phyloP scores from a whole-genome alignment of 2,888 invertebrate genomes.

The Smittia sp. region DNA sequence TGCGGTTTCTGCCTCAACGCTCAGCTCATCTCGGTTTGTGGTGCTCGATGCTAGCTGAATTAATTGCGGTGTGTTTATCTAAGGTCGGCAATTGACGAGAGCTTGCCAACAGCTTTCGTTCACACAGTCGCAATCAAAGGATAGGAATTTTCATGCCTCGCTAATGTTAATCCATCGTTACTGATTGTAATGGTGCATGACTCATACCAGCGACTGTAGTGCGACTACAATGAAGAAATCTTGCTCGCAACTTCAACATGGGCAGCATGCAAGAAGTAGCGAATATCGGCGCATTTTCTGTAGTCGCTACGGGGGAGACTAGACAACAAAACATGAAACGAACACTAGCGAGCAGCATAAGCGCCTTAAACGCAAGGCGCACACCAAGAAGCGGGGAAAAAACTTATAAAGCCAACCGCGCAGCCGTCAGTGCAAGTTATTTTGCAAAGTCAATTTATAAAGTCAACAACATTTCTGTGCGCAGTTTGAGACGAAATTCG shows the following conservation, averaged over 20 bases:
- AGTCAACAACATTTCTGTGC: slow-evolving; percentile 42
- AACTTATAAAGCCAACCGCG: slow-evolving; percentile 45
- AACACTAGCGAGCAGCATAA: slow-evolving; percentile 10
- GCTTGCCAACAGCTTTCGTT: too few species aligned
- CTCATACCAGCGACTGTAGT: background rate
- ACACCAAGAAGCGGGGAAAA: slow-evolving; percentile 42
- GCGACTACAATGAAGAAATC: background rate
- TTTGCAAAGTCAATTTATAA: slow-evolving; percentile 45
- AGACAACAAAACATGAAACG: slow-evolving; percentile 23
- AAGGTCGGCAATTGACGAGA: too few species aligned
- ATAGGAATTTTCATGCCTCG: too few species aligned
- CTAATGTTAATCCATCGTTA: background rate
- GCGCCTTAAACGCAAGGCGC: slow-evolving; percentile 1
- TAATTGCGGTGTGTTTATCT: too few species aligned
- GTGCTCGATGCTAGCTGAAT: too few species aligned
- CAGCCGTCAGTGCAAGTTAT: slow-evolving; percentile 44
- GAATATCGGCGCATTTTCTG: background rate
- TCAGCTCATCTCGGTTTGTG: too few species aligned
- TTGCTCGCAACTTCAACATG: background rate
- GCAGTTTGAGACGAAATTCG: background rate
- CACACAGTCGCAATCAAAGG: too few species aligned
- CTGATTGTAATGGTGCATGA: background rate
- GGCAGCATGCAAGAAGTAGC: slow-evolving; percentile 2
- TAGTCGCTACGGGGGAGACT: slow-evolving; percentile 14
- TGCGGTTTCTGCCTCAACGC: too few species aligned